Evolutionary conservation across 2,797 vertebrate species (phyloP).

Genomic region (Telmatherina bonti): DNA sequence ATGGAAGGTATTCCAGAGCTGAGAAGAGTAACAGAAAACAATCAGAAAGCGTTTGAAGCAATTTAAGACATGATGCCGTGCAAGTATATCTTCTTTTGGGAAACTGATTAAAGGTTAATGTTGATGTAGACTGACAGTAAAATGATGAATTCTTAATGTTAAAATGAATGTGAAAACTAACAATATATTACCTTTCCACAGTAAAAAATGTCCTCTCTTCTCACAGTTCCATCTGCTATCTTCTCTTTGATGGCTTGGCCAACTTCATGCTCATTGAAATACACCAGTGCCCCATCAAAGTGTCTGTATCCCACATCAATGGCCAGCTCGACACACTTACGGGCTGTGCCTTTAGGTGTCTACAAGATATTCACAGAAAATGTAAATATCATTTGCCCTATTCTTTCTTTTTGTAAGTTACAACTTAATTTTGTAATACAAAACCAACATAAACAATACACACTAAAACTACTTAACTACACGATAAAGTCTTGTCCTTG

Average conservation of each 20-base stretch:
- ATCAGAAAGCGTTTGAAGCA: neutral
- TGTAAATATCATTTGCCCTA: neutral
- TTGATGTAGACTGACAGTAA: too few relatives aligned
- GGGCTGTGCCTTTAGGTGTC: constrained; percentile 84
- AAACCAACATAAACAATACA: too few relatives aligned
- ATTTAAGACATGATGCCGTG: neutral
- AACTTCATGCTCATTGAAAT: constrained; percentile 92
- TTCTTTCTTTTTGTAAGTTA: neutral
- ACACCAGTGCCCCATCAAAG: constrained; percentile 91
- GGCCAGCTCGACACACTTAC: constrained; percentile 87
- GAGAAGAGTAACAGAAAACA: neutral
- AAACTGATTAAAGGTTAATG: neutral
- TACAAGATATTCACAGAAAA: constrained; percentile 58
- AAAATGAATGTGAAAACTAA: neutral
- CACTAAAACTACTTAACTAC: neutral
- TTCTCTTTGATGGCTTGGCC: constrained; percentile 92
- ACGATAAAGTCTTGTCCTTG: neutral
- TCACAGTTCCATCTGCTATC: constrained; percentile 90
- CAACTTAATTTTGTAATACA: neutral
- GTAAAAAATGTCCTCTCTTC: constrained; percentile 93
- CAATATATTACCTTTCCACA: constrained; percentile 89
- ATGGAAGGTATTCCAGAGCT: constrained; percentile 94
- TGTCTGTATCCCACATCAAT: constrained; percentile 93
- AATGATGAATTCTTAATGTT: neutral
- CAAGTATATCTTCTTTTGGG: neutral